Conservation (phyloP, 2,797 vertebrate species). For the Onychomys leucogaster region DNA sequence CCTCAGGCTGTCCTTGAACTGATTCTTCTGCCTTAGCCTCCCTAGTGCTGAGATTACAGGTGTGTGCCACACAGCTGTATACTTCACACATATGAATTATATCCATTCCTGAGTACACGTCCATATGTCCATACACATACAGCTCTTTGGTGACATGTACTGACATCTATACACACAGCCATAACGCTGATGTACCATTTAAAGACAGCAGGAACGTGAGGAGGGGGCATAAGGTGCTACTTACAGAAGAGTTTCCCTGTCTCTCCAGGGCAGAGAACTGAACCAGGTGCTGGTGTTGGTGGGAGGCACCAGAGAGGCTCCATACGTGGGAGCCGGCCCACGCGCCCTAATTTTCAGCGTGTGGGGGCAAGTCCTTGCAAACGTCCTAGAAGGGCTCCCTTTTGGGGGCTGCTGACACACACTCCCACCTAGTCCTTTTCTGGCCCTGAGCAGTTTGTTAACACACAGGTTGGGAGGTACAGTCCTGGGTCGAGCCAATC, state of each 20-base stretch:
- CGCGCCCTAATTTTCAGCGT: not conserved
- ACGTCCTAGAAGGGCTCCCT: not conserved
- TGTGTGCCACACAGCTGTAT: not conserved
- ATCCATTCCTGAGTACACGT: not conserved
- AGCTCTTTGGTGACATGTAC: not conserved
- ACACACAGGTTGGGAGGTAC: not conserved
- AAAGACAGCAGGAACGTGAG: not conserved
- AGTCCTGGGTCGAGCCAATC: not conserved
- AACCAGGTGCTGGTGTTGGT: not conserved
- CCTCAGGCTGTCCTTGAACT: not conserved
- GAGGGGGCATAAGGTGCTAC: not conserved
- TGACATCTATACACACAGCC: not conserved
- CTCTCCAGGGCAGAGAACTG: not conserved
- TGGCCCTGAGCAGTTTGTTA: not conserved
- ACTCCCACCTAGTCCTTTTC: not conserved
- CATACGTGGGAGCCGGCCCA: not conserved
- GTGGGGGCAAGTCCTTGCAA: not conserved
- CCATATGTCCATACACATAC: not conserved
- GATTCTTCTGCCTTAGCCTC: not conserved
- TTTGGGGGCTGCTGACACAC: not conserved
- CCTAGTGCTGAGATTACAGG: not conserved
- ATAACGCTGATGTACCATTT: not conserved
- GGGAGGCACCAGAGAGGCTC: not conserved
- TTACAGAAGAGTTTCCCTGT: not conserved
- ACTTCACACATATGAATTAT: not conserved